Percentiles rank a stretch among this genome's conserved stretches.
Conservation (phyloP, 2,113 vertebrate species). For the Hucho hucho region DNA sequence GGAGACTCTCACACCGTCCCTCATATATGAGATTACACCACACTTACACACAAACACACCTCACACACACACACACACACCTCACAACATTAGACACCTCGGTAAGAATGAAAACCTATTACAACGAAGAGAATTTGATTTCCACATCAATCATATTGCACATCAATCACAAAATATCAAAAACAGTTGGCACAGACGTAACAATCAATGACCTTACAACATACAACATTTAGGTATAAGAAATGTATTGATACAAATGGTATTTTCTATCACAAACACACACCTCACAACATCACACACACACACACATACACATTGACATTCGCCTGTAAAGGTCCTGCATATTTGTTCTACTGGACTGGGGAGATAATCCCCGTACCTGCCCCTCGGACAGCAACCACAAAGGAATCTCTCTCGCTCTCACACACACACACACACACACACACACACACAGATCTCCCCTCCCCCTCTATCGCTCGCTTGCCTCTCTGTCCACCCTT, state of each 20-base stretch:
- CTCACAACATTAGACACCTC: too few species aligned
- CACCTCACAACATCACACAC: neutral
- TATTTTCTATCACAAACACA: neutral
- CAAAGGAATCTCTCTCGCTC: neutral
- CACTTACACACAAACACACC: too few species aligned
- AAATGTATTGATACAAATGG: too few species aligned
- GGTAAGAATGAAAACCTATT: too few species aligned
- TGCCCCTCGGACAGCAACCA: neutral
- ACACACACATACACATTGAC: conserved; percentile 8
- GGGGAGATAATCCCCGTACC: neutral
- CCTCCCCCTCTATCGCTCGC: neutral
- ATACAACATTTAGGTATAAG: too few species aligned
- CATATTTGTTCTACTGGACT: conserved; percentile 6
- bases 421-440: neutral
- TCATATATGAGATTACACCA: too few species aligned
- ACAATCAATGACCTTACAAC: too few species aligned
- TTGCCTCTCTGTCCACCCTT: neutral
- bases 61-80: neutral
- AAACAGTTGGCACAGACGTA: neutral
- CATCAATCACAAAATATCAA: too few species aligned
- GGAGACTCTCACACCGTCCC: too few species aligned
- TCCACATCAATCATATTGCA: too few species aligned
- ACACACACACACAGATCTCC: neutral
- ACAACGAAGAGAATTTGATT: too few species aligned
- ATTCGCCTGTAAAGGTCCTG: conserved; percentile 7